Percentiles rank a stretch among this genome's conserved stretches.
These are phyloP conservation scores for Morinoia aosen DNA, from an alignment of 2,888 invertebrate genomes.

Conservation along the genomic window DNA sequence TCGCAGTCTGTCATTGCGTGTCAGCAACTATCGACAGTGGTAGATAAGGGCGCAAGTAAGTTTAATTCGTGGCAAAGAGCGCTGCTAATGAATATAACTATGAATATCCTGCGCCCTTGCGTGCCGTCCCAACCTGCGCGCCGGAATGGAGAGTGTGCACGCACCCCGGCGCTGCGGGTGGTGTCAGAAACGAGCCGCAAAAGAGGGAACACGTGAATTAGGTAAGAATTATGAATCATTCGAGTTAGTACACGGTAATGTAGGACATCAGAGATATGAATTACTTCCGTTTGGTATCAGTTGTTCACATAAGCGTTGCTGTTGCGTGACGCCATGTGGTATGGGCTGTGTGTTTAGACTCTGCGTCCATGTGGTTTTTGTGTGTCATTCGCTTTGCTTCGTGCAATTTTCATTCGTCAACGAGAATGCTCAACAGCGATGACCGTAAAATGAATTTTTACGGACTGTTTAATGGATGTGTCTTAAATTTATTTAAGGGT, in stretches of 20 bases:
- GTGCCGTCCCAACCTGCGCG: neutral
- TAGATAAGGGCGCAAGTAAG: slow-evolving; percentile 13
- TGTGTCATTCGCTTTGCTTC: neutral
- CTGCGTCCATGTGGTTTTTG: neutral
- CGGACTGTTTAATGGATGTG: neutral
- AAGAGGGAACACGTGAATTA: neutral
- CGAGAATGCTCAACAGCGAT: neutral
- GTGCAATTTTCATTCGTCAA: neutral
- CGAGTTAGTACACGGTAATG: slow-evolving; percentile 17
- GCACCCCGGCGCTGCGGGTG: neutral
- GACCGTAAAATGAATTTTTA: neutral
- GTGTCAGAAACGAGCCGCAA: neutral
- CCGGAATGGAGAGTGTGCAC: neutral
- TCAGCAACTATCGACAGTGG: slow-evolving; percentile 33
- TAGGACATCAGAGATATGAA: slow-evolving; percentile 17
- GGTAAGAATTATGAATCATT: slow-evolving; percentile 9
- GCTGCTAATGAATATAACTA: slow-evolving; percentile 33
- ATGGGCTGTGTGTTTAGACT: neutral
- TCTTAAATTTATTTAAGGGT: neutral
- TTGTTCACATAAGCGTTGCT: neutral
- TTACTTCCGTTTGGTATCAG: slow-evolving; percentile 7
- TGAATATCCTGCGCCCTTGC: slow-evolving; percentile 14
- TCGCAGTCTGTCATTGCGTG: slow-evolving; percentile 19
- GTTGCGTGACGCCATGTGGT: neutral
- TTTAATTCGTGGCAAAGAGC: neutral